These are phyloP conservation scores for Dichetophora obliterata DNA, from an alignment of 2,888 invertebrate genomes.

Conservation along the genomic window DNA sequence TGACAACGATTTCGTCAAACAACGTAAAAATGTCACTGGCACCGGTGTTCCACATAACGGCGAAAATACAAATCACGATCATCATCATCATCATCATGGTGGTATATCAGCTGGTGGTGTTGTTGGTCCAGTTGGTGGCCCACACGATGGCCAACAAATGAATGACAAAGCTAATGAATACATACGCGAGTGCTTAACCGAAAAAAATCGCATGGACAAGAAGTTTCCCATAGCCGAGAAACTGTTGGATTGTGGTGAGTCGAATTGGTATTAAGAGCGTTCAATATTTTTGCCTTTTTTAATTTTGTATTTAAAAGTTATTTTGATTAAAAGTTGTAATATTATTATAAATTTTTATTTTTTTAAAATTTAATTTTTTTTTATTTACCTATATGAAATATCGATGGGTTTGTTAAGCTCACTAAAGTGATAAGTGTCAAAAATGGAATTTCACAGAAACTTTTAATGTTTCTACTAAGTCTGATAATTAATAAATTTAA, in stretches of 20 bases:
- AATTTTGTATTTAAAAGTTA: too few species aligned
- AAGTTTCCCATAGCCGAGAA: slow-evolving; percentile 80
- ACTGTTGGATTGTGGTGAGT: slow-evolving; percentile 80
- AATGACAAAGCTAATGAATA: slow-evolving; percentile 84
- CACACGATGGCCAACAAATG: slow-evolving; percentile 67
- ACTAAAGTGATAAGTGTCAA: too few species aligned
- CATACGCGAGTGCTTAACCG: slow-evolving; percentile 79
- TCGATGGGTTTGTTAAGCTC: too few species aligned
- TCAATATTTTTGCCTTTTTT: not conserved
- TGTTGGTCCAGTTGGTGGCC: slow-evolving; percentile 42
- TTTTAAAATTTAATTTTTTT: not conserved
- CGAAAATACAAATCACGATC: slow-evolving; percentile 61
- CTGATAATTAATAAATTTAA: too few species aligned
- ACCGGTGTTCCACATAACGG: slow-evolving; percentile 63
- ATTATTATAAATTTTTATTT: too few species aligned
- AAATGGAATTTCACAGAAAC: too few species aligned
- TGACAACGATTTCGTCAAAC: slow-evolving; percentile 64
- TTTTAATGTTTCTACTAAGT: too few species aligned
- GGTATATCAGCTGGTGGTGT: slow-evolving; percentile 41
- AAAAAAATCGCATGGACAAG: slow-evolving; percentile 77
- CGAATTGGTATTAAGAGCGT: not conserved
- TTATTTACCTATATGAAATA: too few species aligned
- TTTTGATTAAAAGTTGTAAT: too few species aligned
- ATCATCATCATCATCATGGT: slow-evolving; percentile 68
- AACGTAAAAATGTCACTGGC: slow-evolving; percentile 60